Percentiles rank a stretch among this genome's conserved stretches.
Evolutionary conservation across 2,888 invertebrate species (phyloP).

Genomic region (Leucophenga maculata): DNA sequence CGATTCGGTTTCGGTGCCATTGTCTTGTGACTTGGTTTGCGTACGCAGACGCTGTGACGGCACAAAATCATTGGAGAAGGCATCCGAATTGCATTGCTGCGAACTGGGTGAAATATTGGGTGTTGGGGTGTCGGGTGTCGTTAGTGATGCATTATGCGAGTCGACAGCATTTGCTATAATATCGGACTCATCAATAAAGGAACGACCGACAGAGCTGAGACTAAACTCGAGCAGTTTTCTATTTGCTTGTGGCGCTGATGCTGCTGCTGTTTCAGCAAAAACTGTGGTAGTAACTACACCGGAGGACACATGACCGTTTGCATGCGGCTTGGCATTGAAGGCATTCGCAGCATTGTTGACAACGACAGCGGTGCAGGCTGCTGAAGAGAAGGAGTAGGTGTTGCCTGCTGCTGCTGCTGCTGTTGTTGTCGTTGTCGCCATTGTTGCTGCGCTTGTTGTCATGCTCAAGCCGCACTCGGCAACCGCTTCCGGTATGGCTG

Average conservation of each 20-base stretch:
- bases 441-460: too few relatives aligned
- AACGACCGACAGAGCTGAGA: slow-evolving; percentile 71
- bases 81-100: slow-evolving; percentile 73
- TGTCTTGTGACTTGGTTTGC: background rate
- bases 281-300: slow-evolving; percentile 38
- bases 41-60: slow-evolving; percentile 37
- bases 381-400: too few relatives aligned
- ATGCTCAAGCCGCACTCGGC: slow-evolving; percentile 35
- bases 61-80: slow-evolving; percentile 78
- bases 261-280: too few relatives aligned
- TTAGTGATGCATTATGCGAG: slow-evolving; percentile 60
- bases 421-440: background rate
- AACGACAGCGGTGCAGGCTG: too few relatives aligned
- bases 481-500: slow-evolving; percentile 70
- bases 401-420: too few relatives aligned
- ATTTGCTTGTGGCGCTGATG: slow-evolving; percentile 39
- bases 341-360: background rate
- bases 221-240: slow-evolving; percentile 68
- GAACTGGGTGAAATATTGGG: slow-evolving; percentile 77
- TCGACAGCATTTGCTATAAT: slow-evolving; percentile 35
- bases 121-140: slow-evolving; percentile 79
- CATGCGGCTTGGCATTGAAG: background rate
- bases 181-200: slow-evolving; percentile 70
- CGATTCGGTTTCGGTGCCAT: background rate
- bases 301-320: slow-evolving; percentile 39